Conservation (phyloP, 2,113 vertebrate species). For the Gymnarchus niloticus region DNA sequence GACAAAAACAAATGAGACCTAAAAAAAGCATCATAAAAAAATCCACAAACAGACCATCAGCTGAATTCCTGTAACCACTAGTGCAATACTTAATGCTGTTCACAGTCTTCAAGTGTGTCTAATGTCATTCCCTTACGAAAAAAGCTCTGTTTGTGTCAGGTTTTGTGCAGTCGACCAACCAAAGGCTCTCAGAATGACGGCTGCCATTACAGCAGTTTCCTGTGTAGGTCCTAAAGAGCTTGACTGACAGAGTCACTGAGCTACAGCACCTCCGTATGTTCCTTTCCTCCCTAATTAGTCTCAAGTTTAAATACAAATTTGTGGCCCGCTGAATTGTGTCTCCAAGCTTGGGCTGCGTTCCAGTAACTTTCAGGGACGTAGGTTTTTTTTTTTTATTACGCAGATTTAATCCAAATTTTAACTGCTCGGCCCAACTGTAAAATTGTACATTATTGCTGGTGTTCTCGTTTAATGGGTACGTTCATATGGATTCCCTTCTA, state of each 20-base stretch:
- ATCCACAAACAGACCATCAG: slow-evolving; percentile 1
- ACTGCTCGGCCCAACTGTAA: background rate
- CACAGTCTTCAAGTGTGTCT: background rate
- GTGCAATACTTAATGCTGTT: background rate
- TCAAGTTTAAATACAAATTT: slow-evolving; percentile 52
- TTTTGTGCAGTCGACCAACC: background rate
- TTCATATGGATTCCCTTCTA: background rate
- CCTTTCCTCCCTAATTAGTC: slow-evolving; percentile 56
- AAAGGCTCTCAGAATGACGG: slow-evolving; percentile 16
- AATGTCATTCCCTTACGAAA: background rate
- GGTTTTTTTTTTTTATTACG: slow-evolving; percentile 3
- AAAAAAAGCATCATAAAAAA: slow-evolving; percentile 9
- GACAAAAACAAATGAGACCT: slow-evolving; percentile 15
- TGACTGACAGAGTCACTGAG: slow-evolving; percentile 60
- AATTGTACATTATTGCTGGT: background rate
- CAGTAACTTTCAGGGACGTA: background rate
- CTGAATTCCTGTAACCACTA: slow-evolving; percentile 5
- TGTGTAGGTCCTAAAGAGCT: slow-evolving; percentile 41
- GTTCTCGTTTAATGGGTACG: background rate
- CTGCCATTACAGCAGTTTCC: slow-evolving; percentile 27
- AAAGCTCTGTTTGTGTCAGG: no score
- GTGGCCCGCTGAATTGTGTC: slow-evolving; percentile 24
- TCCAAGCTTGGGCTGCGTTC: background rate
- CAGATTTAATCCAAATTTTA: background rate
- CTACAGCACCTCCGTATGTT: slow-evolving; percentile 54